These are phyloP conservation scores for Galaxias olidus DNA, from an alignment of 2,797 vertebrate species.

Conservation along the genomic window DNA sequence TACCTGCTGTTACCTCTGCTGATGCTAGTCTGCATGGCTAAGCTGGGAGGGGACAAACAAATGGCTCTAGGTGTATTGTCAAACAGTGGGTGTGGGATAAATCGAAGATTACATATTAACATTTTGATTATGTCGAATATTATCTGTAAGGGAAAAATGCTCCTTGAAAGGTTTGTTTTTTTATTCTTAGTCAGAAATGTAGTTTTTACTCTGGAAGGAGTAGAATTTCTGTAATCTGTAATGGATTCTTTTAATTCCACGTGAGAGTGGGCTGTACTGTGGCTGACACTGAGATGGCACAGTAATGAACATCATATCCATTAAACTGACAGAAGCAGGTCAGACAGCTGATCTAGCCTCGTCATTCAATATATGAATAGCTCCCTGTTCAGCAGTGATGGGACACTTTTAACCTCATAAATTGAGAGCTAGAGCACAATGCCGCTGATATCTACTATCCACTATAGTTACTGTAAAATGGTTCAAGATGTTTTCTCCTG, in stretches of 20 bases:
- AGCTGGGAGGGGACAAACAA: not conserved
- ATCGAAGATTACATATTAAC: not conserved
- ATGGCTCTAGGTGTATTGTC: not conserved
- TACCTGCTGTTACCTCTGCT: not conserved
- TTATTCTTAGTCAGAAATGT: constrained; percentile 39
- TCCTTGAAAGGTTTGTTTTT: constrained; percentile 53
- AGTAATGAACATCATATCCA: constrained; percentile 73
- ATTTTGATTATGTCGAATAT: constrained; percentile 7
- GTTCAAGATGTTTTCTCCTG: no score
- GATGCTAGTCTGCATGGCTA: not conserved
- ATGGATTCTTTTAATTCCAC: constrained; percentile 25
- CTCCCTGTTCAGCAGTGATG: constrained; percentile 59
- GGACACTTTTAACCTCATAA: constrained; percentile 78
- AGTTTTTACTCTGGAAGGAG: constrained; percentile 17
- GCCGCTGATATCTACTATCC: constrained; percentile 60
- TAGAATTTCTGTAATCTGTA: constrained; percentile 55
- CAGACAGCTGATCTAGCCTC: constrained; percentile 73
- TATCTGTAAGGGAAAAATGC: constrained; percentile 13
- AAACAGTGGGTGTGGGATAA: not conserved
- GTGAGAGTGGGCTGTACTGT: constrained; percentile 54
- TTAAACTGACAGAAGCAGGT: constrained; percentile 78
- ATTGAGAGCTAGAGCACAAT: constrained; percentile 50
- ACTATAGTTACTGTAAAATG: not conserved
- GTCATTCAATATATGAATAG: constrained; percentile 77
- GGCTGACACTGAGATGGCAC: constrained; percentile 50